Evolutionary conservation across 2,888 invertebrate species (phyloP), one percentile per base, ranked within the genome.

Genomic region (Antheraea yamamai): DNA sequence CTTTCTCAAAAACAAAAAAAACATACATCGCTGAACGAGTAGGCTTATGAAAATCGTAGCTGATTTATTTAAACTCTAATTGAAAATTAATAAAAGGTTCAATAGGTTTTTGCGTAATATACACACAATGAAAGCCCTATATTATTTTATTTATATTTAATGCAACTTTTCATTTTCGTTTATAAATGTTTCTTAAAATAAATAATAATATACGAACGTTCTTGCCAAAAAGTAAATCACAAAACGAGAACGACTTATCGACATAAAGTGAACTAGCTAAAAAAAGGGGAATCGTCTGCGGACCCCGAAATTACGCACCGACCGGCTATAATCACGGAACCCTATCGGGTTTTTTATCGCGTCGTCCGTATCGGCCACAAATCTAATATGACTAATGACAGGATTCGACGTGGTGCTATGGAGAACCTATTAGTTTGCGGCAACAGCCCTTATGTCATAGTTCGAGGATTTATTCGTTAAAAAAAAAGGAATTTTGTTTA

Each of bases 331-430:
- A 92, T 91, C 91, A 90, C 81, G 81, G 83, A 79, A 82, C 87
- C 86, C 87, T 87, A 89, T 89, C 85, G 82, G 81, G 84, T 88
- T 92, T 92, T 92, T 91, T 92, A 90, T 88, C 89, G 82, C 77
- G 80, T 30, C 81, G 74, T 81, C 77, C 77, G 82, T 85, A 89
- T 89, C 88, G 85, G 86, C 91, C 90, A 91, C 91, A 91, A 89
- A 92, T 92, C 92, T 92, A 91, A 92, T 91, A 90, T 85, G 86
- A 86, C 88, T 92, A 92, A 92, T 92, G 91, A 92, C 84, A 85
- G 92, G 86, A 89, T 89, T 87, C 84, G 88, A 82, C 83, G 83
- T 85, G 79, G 85, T 82, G 79, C 83, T 83, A 81, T 84, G 86
- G 86, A 87, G 88, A 85, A 83, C 84, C 90, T 90, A 88, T 89